Evolutionary conservation across 2,113 vertebrate species (phyloP), one percentile per base, ranked within the genome.

Genomic region (Grammomys dolichurus): DNA sequence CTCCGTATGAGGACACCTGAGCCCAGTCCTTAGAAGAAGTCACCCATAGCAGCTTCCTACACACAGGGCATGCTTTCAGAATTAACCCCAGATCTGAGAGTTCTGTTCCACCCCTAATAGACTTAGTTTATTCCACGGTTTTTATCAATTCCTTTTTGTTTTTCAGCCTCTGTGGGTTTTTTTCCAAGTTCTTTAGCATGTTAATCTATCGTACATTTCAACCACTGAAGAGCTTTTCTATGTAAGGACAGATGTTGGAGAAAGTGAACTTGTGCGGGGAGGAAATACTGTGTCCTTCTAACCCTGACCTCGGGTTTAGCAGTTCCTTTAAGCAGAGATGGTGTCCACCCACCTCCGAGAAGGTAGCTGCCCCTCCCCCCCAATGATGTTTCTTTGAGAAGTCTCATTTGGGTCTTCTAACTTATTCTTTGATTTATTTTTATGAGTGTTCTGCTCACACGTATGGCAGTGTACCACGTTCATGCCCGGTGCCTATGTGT

Each of bases 121-220:
- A 22, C 46, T 89, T 22, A 0, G 0, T 36, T 26, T 63, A 31
- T 69, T n/a, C 87, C 58, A 88, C 40, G 43, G 3, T 20, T 60
- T 60, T 26, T 63, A 63, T 20, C 78, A 40, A 5, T 4, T 58
- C 87, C 78, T 58, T 56, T 77, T 91, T 33, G 3, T 65, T 87
- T 84, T 36, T 12, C 40, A 20, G 26, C 6, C 17, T 31, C n/a
- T 48, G 31, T 11, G 24, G 51, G 51, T 11, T 51, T 60, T 48
- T 91, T 65, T 89, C 48, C 87, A 93, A 95, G 40, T 90, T 40
- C 14, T 22, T 46, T 43, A 36, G 48, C 20, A 84, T 36, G 56
- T 93, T 63, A 70, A 93, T 5, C 31, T 17, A 10, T 46, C 82
- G 33, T 7, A 20, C 6, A 51, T 46, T 51, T 91, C 58, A 48